Base-by-base conservation (phyloP, 2,797 vertebrate genomes). In the Scolopax rusticola region DNA sequence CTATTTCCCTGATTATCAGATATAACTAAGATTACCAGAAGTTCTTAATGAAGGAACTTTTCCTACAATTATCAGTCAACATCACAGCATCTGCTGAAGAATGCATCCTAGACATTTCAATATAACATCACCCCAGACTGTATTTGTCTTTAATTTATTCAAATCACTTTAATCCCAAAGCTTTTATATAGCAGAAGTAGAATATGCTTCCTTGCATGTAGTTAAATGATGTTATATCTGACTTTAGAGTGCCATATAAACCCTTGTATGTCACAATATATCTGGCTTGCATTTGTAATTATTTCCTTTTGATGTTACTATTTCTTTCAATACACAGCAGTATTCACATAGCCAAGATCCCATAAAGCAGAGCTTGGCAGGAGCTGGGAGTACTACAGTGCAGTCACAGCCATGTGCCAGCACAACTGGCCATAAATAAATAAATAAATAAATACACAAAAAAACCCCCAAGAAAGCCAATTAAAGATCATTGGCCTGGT, bases 321-420 rank as follows among this genome's bases (percentile, higher is more conserved):
- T 56, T 96, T 92, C 43, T 69, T 85, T 77, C 51, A 57, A 59
- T 19, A 30, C 27, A 65, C 54, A 88, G 53, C 71, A 82, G 41
- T 84, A 80, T 90, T 91, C 88, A 74, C 4, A 8, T 73, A 67
- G 30, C 43, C 33, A 30, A 84, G 65, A 53, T 93, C 54, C 74
- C 91, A 90, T 85, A 86, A 80, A 93, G 40, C 76, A 91, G 79
- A 70, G 70, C 30, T 92, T 96, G 97, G 95, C 96, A 97, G 91
- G 89, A 94, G 89, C 57, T 92, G 67, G 85, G 84, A 32, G 19
- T 85, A 23, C 78, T 41, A 84, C 89, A 78, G 48, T 19, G 56
- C 56, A 91, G 88, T 82, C 51, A 25, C 71, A 85, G 68, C 43
- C 8, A 96, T 88, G 87, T 97, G 96, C 95, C 95, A 64, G 27